Evolutionary conservation across 2,888 invertebrate species (phyloP), one percentile per base, ranked within the genome.

Genomic region (Melanargia galathea): DNA sequence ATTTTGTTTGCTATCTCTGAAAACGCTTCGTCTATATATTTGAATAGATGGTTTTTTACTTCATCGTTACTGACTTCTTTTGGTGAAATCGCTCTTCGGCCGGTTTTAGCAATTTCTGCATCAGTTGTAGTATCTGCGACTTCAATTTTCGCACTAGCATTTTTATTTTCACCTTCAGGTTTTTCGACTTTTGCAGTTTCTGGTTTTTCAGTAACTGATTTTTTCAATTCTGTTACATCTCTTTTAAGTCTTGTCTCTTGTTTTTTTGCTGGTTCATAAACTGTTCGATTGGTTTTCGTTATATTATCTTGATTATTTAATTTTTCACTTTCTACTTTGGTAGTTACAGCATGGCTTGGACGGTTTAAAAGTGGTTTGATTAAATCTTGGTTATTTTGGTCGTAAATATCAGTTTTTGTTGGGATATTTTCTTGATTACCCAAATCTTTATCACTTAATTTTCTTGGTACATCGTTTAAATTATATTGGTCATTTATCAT

Each of bases 1-100:
- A 79, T 69, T 65, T 80, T 81, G 0, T 60, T 66, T 33, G 72
- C 67, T 0, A 84, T 73, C 2, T 82, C 78, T 1, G 63, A 52
- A 13, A 80, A 78, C 5, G 71, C 73, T 18, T 79, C 76, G 4
- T 75, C 70, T 3, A 81, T 65, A 33, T 80, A 79, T 0, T 65
- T 60, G 0, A 82, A 59, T 0, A 83, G 49, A 67, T 79, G 80
- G 0, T 65, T 61, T 70, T 77, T 81, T 0, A 83, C 65, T 30
- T 67, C 69, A n/a, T 56, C 67, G 16, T 56, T 68, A 4, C 65
- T 58, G 8, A 68, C 60, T 62, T 2, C 26, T 8, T 4, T 35
- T 24, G 0, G 33, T 10, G 24, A 61, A 51, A 58, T 60, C n/a
- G 30, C 64, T 30, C 62, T 62, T 57, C 70, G 69, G 24, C 69